phyloP scores from a whole-genome alignment of 2,797 vertebrate species.

The Ceryle rudis region DNA sequence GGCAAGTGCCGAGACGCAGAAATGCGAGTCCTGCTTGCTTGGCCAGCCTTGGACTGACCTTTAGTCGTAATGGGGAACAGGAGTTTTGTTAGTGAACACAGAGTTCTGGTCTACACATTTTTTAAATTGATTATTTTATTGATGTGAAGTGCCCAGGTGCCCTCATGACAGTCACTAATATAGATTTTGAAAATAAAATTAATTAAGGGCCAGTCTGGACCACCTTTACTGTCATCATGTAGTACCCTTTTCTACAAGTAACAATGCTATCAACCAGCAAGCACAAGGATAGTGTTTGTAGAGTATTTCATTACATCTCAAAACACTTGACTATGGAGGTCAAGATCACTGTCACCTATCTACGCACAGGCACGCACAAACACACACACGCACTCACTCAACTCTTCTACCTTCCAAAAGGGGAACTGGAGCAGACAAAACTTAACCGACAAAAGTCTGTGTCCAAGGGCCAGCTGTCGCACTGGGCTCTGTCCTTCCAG shows the following conservation, averaged over 20 bases:
- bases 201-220: constrained; percentile 65
- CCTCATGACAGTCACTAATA: constrained; percentile 60
- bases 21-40: background rate
- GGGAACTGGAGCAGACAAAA: background rate
- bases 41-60: constrained; percentile 70
- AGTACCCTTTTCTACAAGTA: constrained; percentile 54
- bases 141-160: constrained; percentile 67
- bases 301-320: constrained; percentile 61
- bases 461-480: background rate
- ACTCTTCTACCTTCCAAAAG: constrained; percentile 32
- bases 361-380: rapidly evolving
- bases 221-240: constrained; percentile 57
- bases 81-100: constrained; percentile 53
- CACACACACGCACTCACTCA: background rate
- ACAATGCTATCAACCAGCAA: constrained; percentile 37
- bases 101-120: constrained; percentile 61
- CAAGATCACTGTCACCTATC: constrained; percentile 53
- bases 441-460: background rate
- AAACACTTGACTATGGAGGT: constrained; percentile 44
- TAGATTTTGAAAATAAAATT: constrained; percentile 72
- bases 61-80: background rate
- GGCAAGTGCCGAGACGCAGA: background rate
- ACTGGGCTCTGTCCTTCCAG: background rate
- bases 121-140: constrained; percentile 70
- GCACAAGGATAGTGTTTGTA: background rate